Conservation (phyloP, 2,888 invertebrate species). For the Meloe dianella region DNA sequence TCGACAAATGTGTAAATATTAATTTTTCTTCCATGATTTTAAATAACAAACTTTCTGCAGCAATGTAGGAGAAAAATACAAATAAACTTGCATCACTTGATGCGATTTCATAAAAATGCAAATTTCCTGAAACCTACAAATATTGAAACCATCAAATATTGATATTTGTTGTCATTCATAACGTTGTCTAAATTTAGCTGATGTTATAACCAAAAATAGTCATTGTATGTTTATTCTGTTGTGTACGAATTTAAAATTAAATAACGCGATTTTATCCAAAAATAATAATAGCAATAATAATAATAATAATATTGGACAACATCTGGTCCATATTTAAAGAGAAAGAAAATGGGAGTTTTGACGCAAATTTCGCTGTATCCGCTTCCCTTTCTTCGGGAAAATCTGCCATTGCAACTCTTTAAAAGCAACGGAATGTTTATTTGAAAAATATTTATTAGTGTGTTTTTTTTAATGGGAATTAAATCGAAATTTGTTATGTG, state of each 20-base stretch:
- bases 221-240: not conserved
- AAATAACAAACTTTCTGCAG: not conserved
- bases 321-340: not conserved
- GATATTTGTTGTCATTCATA: not conserved
- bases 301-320: not conserved
- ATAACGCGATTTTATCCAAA: not conserved
- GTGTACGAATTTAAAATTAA: not conserved
- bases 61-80: not conserved
- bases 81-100: not conserved
- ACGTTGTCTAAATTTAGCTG: not conserved
- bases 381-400: not conserved
- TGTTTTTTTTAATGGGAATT: not conserved
- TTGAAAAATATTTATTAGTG: not conserved
- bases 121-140: not conserved
- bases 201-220: not conserved
- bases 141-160: not conserved
- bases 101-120: not conserved
- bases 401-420: not conserved
- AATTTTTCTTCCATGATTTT: not conserved
- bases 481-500: not conserved
- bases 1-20: not conserved
- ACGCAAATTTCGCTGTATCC: conserved; percentile 2
- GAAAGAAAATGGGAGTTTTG: not conserved
- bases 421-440: not conserved
- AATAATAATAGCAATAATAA: not conserved